phyloP scores from a whole-genome alignment of 2,797 vertebrate genomes.

The Decapterus maruadsi region DNA sequence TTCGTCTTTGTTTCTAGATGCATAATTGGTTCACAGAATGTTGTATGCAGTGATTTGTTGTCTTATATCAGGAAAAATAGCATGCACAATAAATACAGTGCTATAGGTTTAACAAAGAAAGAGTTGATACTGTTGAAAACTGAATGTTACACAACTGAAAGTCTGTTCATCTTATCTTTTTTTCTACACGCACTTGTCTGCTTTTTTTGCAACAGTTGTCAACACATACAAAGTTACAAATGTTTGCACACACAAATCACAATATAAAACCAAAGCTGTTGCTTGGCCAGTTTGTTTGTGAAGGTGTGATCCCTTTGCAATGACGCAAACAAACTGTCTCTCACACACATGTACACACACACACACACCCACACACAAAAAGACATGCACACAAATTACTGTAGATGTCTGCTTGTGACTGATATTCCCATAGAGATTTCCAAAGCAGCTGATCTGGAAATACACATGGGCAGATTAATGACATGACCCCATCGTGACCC shows the following conservation, averaged over 20 bases:
- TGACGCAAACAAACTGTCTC: not conserved
- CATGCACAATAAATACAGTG: too few species aligned
- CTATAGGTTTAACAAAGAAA: too few species aligned
- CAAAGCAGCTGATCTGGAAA: conserved; percentile 53
- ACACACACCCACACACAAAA: not conserved
- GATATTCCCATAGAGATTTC: conserved; percentile 55
- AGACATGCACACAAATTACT: conserved; percentile 28
- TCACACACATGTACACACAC: not conserved
- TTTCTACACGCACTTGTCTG: too few species aligned
- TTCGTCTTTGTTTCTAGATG: too few species aligned
- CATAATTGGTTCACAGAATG: too few species aligned
- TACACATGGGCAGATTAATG: conserved; percentile 61
- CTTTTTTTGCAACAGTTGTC: not conserved
- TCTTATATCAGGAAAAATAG: too few species aligned
- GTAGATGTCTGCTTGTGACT: conserved; percentile 40
- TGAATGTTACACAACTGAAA: too few species aligned
- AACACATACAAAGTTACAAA: not conserved
- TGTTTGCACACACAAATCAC: not conserved
- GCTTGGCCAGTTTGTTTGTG: conserved; percentile 1
- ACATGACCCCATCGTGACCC: conserved; percentile 47
- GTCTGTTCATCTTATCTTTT: too few species aligned
- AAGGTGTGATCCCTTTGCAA: not conserved
- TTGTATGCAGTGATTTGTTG: too few species aligned
- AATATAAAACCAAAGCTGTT: not conserved
- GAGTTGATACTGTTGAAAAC: too few species aligned